Evolutionary conservation across 2,113 vertebrate genomes (phyloP), one percentile per base, ranked within the genome.

Genomic region (Cairina moschata): DNA sequence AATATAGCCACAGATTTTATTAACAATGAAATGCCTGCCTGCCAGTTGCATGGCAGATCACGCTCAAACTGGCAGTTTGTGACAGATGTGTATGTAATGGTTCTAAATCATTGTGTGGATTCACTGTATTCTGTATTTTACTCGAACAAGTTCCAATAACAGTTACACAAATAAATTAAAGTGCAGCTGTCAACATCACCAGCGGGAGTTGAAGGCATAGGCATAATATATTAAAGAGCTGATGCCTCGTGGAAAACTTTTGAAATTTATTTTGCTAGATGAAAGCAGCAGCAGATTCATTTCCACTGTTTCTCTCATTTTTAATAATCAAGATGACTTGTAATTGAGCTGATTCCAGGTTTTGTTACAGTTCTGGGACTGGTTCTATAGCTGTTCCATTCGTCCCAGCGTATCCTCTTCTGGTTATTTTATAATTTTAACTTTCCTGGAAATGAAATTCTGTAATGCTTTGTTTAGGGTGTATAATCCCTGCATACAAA

Each of bases 181-280:
- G 95, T 92, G 46, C 79, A 91, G 66, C 93, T 98, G 97, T 96
- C 97, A 97, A 95, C 79, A 94, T 95, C 83, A 93, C 94, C 95
- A 68, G 91, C 86, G 89, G 93, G 96, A 95, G 93, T 95, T 96
- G 96, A 85, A 84, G 83, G 90, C 59, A 8, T 66, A 92, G 1
- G 9, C 76, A 40, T 52, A 90, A 95, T 67, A 93, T 67, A 83
- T 95, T 96, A 77, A 71, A 71, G 86, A 88, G 65, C 75, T 15
- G 13, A 34, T 91, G 91, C 42, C 44, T 95, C 21, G 50, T 96
- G 50, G 71, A 83, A 88, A 91, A 82, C 54, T 23, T 36, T 26
- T 80, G 76, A 29, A 89, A 72, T 71, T 22, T 21, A 6, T 83
- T 83, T 92, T 90, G 48, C 38, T 72, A 29, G 75, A 67, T 81